A percentile compares a stretch with the other conserved stretches of the same genome.
Conservation (phyloP, 2,797 vertebrate species). For the Manis crassicaudata region DNA sequence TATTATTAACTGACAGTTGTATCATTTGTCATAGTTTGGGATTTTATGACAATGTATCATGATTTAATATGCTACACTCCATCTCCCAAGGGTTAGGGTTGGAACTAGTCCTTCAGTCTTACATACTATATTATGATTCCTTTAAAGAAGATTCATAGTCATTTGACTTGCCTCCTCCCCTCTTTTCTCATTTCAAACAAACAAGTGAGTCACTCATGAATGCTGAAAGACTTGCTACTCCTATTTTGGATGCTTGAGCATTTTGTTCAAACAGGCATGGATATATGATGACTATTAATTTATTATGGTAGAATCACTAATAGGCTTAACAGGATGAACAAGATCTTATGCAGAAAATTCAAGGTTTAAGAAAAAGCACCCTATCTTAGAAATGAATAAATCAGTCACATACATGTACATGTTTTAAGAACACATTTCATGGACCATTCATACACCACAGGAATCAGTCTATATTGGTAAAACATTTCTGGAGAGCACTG, state of each 20-base stretch:
- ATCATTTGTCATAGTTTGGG: neutral
- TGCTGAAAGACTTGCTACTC: slow-evolving; percentile 66
- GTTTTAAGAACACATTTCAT: neutral
- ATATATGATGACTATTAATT: slow-evolving; percentile 56
- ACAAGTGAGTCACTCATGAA: slow-evolving; percentile 74
- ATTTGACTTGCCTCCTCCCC: slow-evolving; percentile 55
- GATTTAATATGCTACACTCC: neutral
- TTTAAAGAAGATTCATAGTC: slow-evolving; percentile 45
- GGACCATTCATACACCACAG: neutral
- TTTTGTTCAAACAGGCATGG: slow-evolving; percentile 75
- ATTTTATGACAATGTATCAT: slow-evolving; percentile 13
- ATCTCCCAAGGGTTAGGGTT: neutral
- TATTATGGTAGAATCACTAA: slow-evolving; percentile 46
- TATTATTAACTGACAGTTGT: slow-evolving; percentile 15
- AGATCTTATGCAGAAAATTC: slow-evolving; percentile 62
- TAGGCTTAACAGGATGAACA: slow-evolving; percentile 64
- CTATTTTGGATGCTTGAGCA: slow-evolving; percentile 52
- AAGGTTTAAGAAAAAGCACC: slow-evolving; percentile 37
- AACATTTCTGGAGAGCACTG: neutral
- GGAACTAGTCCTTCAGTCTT: neutral
- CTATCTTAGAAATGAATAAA: neutral
- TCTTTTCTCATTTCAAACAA: slow-evolving; percentile 66
- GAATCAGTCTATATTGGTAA: neutral
- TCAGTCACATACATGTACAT: neutral
- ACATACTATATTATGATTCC: neutral